Percentiles rank a stretch among this genome's conserved stretches.
phyloP scores from a whole-genome alignment of 2,113 vertebrate species.

The Eptesicus fuscus region DNA sequence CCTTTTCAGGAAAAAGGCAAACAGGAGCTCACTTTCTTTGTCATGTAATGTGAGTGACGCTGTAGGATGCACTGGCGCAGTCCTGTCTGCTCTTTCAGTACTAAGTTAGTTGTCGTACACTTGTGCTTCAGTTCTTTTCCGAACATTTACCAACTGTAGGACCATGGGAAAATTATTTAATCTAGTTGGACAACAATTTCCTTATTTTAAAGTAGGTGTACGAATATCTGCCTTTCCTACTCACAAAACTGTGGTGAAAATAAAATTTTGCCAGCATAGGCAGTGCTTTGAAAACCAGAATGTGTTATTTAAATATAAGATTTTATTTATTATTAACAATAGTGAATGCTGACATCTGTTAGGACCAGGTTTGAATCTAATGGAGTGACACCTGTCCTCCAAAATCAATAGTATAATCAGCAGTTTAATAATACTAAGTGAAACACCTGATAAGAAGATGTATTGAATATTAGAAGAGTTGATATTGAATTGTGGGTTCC shows the following conservation, averaged over 20 bases:
- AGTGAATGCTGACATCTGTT: not conserved
- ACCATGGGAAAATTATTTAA: not conserved
- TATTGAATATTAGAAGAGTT: not conserved
- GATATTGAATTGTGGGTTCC: not conserved
- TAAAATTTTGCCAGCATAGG: not conserved
- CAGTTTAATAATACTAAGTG: not conserved
- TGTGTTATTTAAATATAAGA: not conserved
- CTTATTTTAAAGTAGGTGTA: not conserved
- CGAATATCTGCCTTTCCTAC: not conserved
- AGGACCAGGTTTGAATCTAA: not conserved
- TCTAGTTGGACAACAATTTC: not conserved
- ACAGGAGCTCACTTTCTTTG: not conserved
- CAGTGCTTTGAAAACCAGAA: constrained; percentile 2
- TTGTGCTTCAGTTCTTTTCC: not conserved
- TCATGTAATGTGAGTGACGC: not conserved
- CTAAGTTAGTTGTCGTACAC: not conserved
- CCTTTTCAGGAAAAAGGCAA: constrained; percentile 26
- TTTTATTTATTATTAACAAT: not conserved
- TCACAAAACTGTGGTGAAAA: not conserved
- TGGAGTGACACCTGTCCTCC: not conserved
- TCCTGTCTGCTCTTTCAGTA: not conserved
- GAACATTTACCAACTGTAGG: not conserved
- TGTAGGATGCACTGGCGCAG: not conserved
- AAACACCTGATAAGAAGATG: not conserved
- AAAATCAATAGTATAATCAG: not conserved